Evolutionary conservation across 1,140 invertebrate genomes (phyloP).

Genomic region (Physella acuta): DNA sequence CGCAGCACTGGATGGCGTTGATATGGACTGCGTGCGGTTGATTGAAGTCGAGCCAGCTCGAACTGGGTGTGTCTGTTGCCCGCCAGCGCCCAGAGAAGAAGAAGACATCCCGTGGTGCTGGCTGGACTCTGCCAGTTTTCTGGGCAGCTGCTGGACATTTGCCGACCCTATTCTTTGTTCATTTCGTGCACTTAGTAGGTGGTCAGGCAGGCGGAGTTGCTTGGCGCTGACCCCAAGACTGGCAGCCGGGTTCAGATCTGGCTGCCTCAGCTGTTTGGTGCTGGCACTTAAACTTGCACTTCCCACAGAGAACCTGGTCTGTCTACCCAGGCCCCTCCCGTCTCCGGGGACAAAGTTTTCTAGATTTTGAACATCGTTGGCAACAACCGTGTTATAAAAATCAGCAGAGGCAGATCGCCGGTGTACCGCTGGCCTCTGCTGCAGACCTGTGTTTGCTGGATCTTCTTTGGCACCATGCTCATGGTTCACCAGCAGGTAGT

Average conservation of each 20-base stretch:
- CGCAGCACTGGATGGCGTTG: slow-evolving; percentile 19
- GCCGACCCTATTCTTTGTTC: slow-evolving; percentile 71
- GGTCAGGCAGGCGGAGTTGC: slow-evolving; percentile 58
- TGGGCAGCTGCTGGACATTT: slow-evolving; percentile 40
- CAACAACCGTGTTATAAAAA: slow-evolving; percentile 35
- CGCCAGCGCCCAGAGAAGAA: slow-evolving; percentile 21
- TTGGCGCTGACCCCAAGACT: slow-evolving; percentile 25
- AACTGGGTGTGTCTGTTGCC: slow-evolving; percentile 24
- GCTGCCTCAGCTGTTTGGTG: slow-evolving; percentile 18
- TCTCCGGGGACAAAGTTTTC: slow-evolving; percentile 9
- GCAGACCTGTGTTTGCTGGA: slow-evolving; percentile 3
- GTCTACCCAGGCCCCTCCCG: slow-evolving; percentile 19
- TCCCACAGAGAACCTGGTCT: slow-evolving; percentile 29
- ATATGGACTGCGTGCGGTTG: slow-evolving; percentile 20
- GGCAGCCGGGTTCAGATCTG: slow-evolving; percentile 13
- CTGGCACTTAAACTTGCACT: too few species aligned
- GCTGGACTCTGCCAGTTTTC: slow-evolving; percentile 34
- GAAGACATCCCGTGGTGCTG: slow-evolving; percentile 8
- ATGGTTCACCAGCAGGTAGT: slow-evolving; percentile 18
- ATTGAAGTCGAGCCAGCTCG: neutral
- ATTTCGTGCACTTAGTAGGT: slow-evolving; percentile 80
- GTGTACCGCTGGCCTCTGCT: slow-evolving; percentile 30
- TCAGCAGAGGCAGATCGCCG: slow-evolving; percentile 48
- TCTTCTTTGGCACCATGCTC: slow-evolving; percentile 11
- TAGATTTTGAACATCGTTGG: slow-evolving; percentile 27